Percentiles rank a stretch among this genome's conserved stretches.
phyloP scores from a whole-genome alignment of 2,113 vertebrate genomes.

The Jaculus jaculus region DNA sequence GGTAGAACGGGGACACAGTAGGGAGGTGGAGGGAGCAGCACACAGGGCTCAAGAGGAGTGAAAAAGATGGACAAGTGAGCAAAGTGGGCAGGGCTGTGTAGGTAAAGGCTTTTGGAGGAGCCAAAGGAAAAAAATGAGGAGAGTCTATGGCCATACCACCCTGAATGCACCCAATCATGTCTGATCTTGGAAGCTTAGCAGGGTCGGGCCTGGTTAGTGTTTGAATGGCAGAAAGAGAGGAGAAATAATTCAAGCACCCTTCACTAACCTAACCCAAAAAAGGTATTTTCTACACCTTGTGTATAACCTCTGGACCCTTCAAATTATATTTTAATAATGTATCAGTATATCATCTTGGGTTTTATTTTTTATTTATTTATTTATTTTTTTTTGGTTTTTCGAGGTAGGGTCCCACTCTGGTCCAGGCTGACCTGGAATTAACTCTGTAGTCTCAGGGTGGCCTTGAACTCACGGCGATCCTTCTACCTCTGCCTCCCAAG shows the following conservation, averaged over 20 bases:
- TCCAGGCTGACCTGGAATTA: no score
- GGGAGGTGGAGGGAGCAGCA: neutral
- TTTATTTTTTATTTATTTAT: no score
- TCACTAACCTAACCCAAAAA: neutral
- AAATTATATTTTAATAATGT: neutral
- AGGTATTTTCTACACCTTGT: neutral
- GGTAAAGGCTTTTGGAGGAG: neutral
- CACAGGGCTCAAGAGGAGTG: neutral
- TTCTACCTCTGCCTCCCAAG: no score
- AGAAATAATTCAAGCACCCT: neutral
- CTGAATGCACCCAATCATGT: no score
- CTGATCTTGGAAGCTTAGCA: no score
- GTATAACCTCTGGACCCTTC: neutral
- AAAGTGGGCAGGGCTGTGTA: neutral
- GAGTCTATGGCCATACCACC: no score
- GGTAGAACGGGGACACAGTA: neutral
- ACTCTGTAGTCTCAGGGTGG: no score
- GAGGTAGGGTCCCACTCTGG: no score
- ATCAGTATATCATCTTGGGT: neutral
- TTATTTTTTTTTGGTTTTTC: no score
- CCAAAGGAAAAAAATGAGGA: neutral
- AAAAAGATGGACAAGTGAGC: neutral
- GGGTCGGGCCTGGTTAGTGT: no score
- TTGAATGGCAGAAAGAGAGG: no score
- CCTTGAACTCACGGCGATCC: no score